Conservation (phyloP, 2,113 vertebrate genomes). For the Benitochromis conjunctus region DNA sequence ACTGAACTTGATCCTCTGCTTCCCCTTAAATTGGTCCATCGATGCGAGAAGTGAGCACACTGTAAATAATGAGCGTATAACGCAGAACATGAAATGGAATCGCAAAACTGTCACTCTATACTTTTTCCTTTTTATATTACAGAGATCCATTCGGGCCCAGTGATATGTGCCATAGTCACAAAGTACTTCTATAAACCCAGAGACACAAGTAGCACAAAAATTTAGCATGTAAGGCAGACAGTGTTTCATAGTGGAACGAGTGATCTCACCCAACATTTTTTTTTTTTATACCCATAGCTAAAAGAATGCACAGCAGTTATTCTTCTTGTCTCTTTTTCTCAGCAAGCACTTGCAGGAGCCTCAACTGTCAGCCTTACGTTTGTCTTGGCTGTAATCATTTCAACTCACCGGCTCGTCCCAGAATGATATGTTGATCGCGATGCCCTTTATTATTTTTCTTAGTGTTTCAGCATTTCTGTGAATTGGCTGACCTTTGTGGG, state of each 20-base stretch:
- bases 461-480: conserved; percentile 64
- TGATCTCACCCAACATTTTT: background rate
- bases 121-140: conserved; percentile 33
- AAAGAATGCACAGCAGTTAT: background rate
- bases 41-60: conserved; percentile 45
- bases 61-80: conserved; percentile 68
- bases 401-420: conserved; percentile 51
- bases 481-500: conserved; percentile 71
- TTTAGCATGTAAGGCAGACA: background rate
- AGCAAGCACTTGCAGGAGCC: background rate
- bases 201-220: background rate
- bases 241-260: background rate
- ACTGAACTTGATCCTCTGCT: conserved; percentile 80
- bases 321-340: background rate
- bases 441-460: conserved; percentile 69
- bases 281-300: background rate
- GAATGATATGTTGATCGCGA: conserved; percentile 65
- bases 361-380: conserved; percentile 28
- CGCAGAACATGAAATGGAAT: conserved; percentile 57
- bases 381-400: conserved; percentile 52
- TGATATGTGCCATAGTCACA: background rate
- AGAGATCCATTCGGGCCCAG: conserved; percentile 23
- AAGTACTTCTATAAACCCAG: background rate
- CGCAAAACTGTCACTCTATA: conserved; percentile 42
- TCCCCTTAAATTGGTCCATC: conserved; percentile 68